phyloP scores from a whole-genome alignment of 2,888 invertebrate species.

The Conomelus anceps region DNA sequence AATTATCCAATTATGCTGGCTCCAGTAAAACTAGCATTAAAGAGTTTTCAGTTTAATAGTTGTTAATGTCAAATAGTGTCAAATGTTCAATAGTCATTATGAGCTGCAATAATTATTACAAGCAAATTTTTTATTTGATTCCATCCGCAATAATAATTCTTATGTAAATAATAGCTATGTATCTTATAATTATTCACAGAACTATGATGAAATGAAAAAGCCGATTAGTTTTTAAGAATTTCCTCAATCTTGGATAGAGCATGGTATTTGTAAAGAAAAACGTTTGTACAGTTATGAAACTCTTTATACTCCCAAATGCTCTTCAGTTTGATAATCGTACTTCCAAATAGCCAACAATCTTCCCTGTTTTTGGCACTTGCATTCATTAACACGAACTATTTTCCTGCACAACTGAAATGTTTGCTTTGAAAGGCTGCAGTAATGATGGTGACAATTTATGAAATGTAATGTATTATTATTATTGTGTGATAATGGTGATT shows the following conservation, averaged over 20 bases:
- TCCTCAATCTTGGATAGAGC: not conserved
- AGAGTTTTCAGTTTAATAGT: too few species aligned
- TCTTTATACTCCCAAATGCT: not conserved
- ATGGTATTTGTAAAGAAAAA: not conserved
- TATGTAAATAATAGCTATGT: too few species aligned
- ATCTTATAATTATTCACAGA: too few species aligned
- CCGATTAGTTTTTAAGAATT: not conserved
- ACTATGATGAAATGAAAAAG: not conserved
- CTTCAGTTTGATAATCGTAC: not conserved
- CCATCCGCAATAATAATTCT: too few species aligned
- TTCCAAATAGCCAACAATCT: not conserved
- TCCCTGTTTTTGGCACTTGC: not conserved
- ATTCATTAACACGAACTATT: not conserved
- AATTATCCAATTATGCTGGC: too few species aligned
- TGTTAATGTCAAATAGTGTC: too few species aligned
- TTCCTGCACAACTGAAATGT: not conserved
- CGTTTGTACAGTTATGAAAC: not conserved
- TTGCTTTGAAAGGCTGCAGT: not conserved
- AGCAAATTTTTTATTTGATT: too few species aligned
- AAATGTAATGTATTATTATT: not conserved
- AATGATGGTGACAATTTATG: not conserved
- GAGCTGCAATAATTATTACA: too few species aligned
- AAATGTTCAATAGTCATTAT: too few species aligned
- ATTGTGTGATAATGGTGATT: not conserved
- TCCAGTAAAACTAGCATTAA: too few species aligned